Evolutionary conservation across 2,797 vertebrate genomes (phyloP).

Genomic region (Kryptopterus vitreolus): DNA sequence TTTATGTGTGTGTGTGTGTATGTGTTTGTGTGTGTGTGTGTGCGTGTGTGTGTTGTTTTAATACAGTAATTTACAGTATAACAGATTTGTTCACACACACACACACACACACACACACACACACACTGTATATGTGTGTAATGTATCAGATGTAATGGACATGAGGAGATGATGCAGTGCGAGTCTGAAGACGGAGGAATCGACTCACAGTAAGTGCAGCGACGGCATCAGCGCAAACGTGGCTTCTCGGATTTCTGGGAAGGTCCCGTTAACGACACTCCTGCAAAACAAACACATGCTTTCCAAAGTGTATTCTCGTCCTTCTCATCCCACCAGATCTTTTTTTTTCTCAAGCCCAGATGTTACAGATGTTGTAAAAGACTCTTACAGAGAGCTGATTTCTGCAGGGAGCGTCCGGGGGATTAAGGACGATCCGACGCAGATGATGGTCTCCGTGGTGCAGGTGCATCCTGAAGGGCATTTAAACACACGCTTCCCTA

Average conservation of each 20-base stretch:
- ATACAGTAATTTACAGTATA: too few relatives aligned
- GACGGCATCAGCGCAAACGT: constrained; percentile 96
- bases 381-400: constrained; percentile 90
- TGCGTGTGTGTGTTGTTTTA: too few relatives aligned
- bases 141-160: not conserved
- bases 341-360: not conserved
- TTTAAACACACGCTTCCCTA: constrained; percentile 65
- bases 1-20: too few relatives aligned
- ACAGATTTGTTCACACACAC: too few relatives aligned
- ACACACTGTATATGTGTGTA: not conserved
- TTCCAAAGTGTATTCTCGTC: too few relatives aligned
- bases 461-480: constrained; percentile 92
- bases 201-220: constrained; percentile 92
- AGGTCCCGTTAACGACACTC: constrained; percentile 94
- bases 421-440: constrained; percentile 83
- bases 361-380: not conserved
- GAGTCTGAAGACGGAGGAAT: not conserved
- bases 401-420: constrained; percentile 85
- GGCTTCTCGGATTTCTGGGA: constrained; percentile 89
- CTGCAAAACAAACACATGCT: constrained; percentile 64
- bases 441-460: constrained; percentile 91
- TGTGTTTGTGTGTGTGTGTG: too few relatives aligned
- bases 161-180: constrained; percentile 15
- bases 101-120: too few relatives aligned
- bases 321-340: too few relatives aligned